Base-by-base conservation (phyloP, 2,113 vertebrate species). In the Ochotona curzoniae region DNA sequence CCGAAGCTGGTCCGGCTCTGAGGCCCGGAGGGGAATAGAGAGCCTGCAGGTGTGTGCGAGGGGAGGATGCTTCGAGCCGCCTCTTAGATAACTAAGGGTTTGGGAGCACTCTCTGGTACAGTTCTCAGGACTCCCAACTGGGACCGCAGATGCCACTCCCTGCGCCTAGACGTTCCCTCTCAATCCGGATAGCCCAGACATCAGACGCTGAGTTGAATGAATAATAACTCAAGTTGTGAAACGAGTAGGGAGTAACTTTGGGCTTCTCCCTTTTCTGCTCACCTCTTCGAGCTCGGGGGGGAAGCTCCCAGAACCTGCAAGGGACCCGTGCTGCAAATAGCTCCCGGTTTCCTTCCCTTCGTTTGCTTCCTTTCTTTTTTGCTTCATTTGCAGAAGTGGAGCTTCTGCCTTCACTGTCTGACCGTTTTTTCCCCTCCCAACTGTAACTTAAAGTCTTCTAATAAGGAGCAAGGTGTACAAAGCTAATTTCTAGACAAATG, bases 361-460 rank as follows among this genome's bases (percentile, higher is more conserved):
- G 90, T 91, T 49, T 44, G 89, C 82, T 97, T 96, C 84, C 95
- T 96, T 94, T 84, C 83, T 78, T 93, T 95, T 96, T 94, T 90
- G 83, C 94, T 92, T 94, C 69, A 81, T 94, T 96, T 96, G 96
- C 95, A 95, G 81, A 97, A 97, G 95, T 95, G 61, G 26, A 93
- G 79, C 81, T 67, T 38, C 71, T 91, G 89, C 69, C 84, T 35
- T 71, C 44, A 47, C 17, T 64, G 25, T 73, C 71, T 35, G 80
- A 47, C 26, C 66, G 0, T 85, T 85, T 87, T 96, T 47, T 44
- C 38, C 38, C 38, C 38, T 6, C 38, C 38, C 38, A 3, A 21
- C 51, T 89, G 89, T n/a, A 83, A 61, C 64, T 74, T 78, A 63
- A 47, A 86, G 25, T 10, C 60, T 26, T 85, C 74, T 44, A 90